Evolutionary conservation across 2,888 invertebrate genomes (phyloP), one percentile per base, ranked within the genome.

Genomic region (Aphidius colemani): DNA sequence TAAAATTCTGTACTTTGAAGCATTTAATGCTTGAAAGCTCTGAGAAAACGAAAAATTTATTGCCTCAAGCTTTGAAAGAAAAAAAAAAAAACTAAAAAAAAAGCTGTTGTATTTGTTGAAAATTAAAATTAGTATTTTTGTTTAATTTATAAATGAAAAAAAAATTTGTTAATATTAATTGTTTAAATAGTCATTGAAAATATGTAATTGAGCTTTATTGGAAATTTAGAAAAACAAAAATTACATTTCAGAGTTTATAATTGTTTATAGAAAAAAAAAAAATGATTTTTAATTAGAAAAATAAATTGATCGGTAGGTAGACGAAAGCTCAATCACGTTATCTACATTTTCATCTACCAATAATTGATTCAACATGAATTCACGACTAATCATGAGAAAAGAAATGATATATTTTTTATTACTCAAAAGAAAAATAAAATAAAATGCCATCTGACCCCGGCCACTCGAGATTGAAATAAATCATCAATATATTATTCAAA

Each of bases 381-480:
- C 30, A 46, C 58, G 64, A 66, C 58, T 66, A 61, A 53, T 64
- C 59, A 59, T 60, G 66, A 63, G 67, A 58, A 66, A 63, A 68
- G 64, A 58, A 60, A 69, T 62, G 69, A 71, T 68, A 73, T 74
- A 75, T 76, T 72, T 76, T 75, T 75, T 75, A 72, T 73, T 74
- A 74, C 72, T 72, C 69, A 67, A 68, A 68, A 50, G 56, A 58
- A 67, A n/a, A n/a, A n/a, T n/a, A n/a, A n/a, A n/a, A n/a, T n/a
- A n/a, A n/a, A 30, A 61, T 64, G 69, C 69, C 66, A 70, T 74
- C 75, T 76, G 75, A 76, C 74, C 76, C 74, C 73, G 53, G 73
- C 72, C 74, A 72, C 72, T 67, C 64, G 66, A 67, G 5, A 30
- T 30, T 5, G 30, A 30, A 30, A 30, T 30, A 30, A 30, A 30